Percentiles rank a stretch among this genome's conserved stretches.
Evolutionary conservation across 2,113 vertebrate genomes (phyloP).

Genomic region (Syngnathus typhle): DNA sequence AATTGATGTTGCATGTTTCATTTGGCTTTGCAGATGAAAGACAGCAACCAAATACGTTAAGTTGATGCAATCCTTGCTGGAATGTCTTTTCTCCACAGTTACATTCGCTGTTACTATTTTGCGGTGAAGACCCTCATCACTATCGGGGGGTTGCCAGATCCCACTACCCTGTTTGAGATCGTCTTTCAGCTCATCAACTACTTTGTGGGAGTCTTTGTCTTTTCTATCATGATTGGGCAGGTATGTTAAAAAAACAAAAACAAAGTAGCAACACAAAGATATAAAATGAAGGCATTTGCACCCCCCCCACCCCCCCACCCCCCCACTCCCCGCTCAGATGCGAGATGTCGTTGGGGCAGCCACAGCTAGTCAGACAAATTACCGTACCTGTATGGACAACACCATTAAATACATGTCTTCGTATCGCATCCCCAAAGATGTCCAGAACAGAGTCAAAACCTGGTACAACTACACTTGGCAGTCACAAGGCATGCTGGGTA

Average conservation of each 20-base stretch:
- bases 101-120: conserved; percentile 96
- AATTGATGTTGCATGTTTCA: not conserved
- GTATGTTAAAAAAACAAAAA: conserved; percentile 53
- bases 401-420: conserved; percentile 95
- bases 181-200: conserved; percentile 95
- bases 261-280: not conserved
- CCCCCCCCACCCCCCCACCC: no score
- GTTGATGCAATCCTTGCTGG: not conserved
- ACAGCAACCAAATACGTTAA: not conserved
- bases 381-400: conserved; percentile 90
- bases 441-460: conserved; percentile 91
- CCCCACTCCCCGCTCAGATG: conserved; percentile 72
- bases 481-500: conserved; percentile 98
- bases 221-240: conserved; percentile 99
- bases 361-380: conserved; percentile 87
- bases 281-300: not conserved
- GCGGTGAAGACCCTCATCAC: conserved; percentile 97
- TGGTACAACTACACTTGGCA: conserved; percentile 99
- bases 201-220: conserved; percentile 91
- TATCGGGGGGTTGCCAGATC: conserved; percentile 88
- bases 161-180: conserved; percentile 85
- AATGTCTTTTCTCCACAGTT: conserved; percentile 65
- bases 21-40: not conserved
- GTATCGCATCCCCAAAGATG: conserved; percentile 83
- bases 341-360: conserved; percentile 92